These are phyloP conservation scores for Aviceda subcristata DNA, from an alignment of 2,113 vertebrate species.

Conservation along the genomic window DNA sequence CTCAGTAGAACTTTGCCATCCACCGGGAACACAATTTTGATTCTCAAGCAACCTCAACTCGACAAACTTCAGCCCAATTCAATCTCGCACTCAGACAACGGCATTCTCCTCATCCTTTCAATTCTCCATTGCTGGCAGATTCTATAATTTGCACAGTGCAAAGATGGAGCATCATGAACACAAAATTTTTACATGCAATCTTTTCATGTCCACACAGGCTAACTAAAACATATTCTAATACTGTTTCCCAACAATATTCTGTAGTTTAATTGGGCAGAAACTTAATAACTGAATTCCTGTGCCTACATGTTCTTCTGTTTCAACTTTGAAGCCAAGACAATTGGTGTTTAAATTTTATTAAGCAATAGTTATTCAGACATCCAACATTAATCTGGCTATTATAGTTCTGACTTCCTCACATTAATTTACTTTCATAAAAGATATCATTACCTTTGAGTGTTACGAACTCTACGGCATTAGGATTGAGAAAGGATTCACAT, in stretches of 20 bases:
- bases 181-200: not conserved
- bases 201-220: conserved; percentile 32
- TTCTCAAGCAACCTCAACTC: not conserved
- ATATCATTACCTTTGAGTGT: not conserved
- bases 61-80: not conserved
- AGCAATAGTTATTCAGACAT: conserved; percentile 46
- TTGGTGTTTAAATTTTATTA: conserved; percentile 50
- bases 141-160: not conserved
- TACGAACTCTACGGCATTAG: not conserved
- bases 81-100: not conserved
- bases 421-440: conserved; percentile 25
- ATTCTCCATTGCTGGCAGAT: fast-evolving
- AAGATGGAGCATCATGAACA: not conserved
- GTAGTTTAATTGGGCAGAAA: conserved; percentile 35
- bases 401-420: conserved; percentile 38
- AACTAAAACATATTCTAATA: not conserved
- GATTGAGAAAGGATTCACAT: not conserved
- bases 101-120: not conserved
- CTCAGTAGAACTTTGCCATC: not conserved
- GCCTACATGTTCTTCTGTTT: conserved; percentile 42
- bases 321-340: conserved; percentile 41
- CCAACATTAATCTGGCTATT: conserved; percentile 30
- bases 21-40: not conserved
- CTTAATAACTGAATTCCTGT: conserved; percentile 36
- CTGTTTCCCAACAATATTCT: conserved; percentile 30